These are phyloP conservation scores for Sebastes oblongus DNA, from an alignment of 2,797 vertebrate species.

Conservation along the genomic window DNA sequence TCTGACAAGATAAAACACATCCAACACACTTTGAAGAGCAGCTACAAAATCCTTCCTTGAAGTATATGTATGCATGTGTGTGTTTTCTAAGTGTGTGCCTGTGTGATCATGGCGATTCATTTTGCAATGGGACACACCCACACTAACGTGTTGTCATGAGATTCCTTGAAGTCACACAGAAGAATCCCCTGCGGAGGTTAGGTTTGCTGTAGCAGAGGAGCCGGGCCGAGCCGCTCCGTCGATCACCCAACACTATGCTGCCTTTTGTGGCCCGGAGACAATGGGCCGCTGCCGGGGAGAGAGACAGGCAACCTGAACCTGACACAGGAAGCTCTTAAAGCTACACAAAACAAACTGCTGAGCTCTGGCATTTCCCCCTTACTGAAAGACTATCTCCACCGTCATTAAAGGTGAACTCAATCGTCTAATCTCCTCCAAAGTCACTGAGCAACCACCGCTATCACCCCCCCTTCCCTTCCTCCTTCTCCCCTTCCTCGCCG, in stretches of 20 bases:
- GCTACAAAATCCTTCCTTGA: slow-evolving; percentile 7
- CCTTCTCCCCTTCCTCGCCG: slow-evolving; percentile 35
- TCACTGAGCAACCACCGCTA: slow-evolving; percentile 69
- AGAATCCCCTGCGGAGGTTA: slow-evolving; percentile 59
- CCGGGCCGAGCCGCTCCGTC: slow-evolving; percentile 57
- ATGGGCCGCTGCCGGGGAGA: slow-evolving; percentile 71
- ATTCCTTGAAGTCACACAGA: slow-evolving; percentile 56
- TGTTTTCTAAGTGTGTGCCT: not conserved
- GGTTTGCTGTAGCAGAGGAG: slow-evolving; percentile 56
- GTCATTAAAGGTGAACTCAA: slow-evolving; percentile 83
- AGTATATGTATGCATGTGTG: not conserved
- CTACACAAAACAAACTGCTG: slow-evolving; percentile 85
- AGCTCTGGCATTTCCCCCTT: slow-evolving; percentile 79
- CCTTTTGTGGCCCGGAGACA: slow-evolving; percentile 77
- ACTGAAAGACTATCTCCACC: slow-evolving; percentile 84
- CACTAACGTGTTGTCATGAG: slow-evolving; percentile 53
- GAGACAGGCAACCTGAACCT: slow-evolving; percentile 83
- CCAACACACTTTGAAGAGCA: slow-evolving; percentile 12
- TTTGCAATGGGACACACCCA: slow-evolving; percentile 32
- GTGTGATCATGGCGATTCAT: slow-evolving; percentile 29
- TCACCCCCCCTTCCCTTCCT: slow-evolving; percentile 27
- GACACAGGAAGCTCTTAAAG: slow-evolving; percentile 86
- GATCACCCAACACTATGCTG: slow-evolving; percentile 71
- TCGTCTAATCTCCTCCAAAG: slow-evolving; percentile 81
- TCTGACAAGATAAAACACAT: slow-evolving; percentile 23